Percentiles rank a stretch among this genome's conserved stretches.
These are phyloP conservation scores for Tetragonula carbonaria DNA, from an alignment of 2,888 invertebrate species.

Conservation along the genomic window DNA sequence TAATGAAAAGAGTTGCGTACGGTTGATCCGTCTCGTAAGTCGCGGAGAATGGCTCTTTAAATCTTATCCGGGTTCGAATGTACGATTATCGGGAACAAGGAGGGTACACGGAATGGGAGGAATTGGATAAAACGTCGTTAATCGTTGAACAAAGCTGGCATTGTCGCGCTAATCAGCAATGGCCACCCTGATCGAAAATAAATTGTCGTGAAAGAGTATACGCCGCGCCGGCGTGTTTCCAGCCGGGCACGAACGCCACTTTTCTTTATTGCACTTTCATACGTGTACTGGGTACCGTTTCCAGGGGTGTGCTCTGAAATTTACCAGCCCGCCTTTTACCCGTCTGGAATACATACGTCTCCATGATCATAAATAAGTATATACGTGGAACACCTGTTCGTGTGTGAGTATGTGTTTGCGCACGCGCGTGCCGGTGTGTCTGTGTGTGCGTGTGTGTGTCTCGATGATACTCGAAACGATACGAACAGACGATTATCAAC, in stretches of 20 bases:
- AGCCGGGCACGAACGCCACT: slow-evolving; percentile 71
- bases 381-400: slow-evolving; percentile 10
- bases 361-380: slow-evolving; percentile 58
- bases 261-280: slow-evolving; percentile 76
- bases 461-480: slow-evolving; percentile 23
- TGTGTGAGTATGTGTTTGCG: no score
- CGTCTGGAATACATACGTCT: slow-evolving; percentile 61
- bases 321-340: slow-evolving; percentile 56
- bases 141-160: slow-evolving; percentile 73
- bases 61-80: slow-evolving; percentile 70
- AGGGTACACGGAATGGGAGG: slow-evolving; percentile 72
- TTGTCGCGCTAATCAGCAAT: slow-evolving; percentile 71
- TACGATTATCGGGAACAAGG: slow-evolving; percentile 70
- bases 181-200: slow-evolving; percentile 73
- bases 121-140: slow-evolving; percentile 73
- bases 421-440: no score
- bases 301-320: slow-evolving; percentile 61
- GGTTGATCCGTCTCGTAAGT: slow-evolving; percentile 58
- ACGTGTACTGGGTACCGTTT: slow-evolving; percentile 67
- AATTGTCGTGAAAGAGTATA: slow-evolving; percentile 53
- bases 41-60: slow-evolving; percentile 69
- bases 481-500: neutral
- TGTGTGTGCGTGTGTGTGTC: neutral
- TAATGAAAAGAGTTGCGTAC: slow-evolving; percentile 66
- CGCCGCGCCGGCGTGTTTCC: slow-evolving; percentile 44